Evolutionary conservation across 1,140 invertebrate genomes (phyloP), one percentile per base, ranked within the genome.

Genomic region (Lepidurus arcticus): DNA sequence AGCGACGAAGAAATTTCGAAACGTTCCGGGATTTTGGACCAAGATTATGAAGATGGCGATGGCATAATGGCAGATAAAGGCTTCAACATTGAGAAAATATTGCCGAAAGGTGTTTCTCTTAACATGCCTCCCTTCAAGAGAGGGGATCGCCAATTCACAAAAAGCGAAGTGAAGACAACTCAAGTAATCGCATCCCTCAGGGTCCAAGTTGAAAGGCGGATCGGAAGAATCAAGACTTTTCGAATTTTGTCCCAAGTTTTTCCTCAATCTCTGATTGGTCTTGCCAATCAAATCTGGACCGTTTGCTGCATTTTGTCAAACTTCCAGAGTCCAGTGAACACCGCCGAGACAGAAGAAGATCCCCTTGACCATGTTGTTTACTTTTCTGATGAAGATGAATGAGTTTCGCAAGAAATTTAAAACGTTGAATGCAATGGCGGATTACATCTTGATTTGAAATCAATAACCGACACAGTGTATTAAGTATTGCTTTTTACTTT

Each of bases 91-190:
- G n/a, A n/a, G n/a, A n/a, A n/a, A n/a, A n/a, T n/a, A n/a, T 76
- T 76, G 75, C 75, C 6, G 1, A 9, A 1, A 24, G 75, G 75
- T 16, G 75, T 76, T n/a, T 76, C 34, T n/a, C 75, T 76, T 7
- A 76, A 76, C 42, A 76, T 76, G n/a, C 75, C 75, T 10, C 75
- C 75, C 16, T 76, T 76, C 44, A 76, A 76, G 34, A 26, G n/a
- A 76, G 9, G 42, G 16, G 34, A 76, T 43, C 75, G n/a, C n/a
- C 75, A 76, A 42, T 76, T 76, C n/a, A 26, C 24, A 21, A 42
- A 1, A 44, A 42, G 16, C 21, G 75, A 76, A 42, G 42, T 76
- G 7, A 26, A 44, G n/a, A 9, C 42, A 16, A 76, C 75, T 11
- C 75, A 76, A n/a, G 75, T 26, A n/a, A 76, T 76, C 10, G 75